phyloP scores from a whole-genome alignment of 2,113 vertebrate genomes.

The Rhinolophus sinicus region DNA sequence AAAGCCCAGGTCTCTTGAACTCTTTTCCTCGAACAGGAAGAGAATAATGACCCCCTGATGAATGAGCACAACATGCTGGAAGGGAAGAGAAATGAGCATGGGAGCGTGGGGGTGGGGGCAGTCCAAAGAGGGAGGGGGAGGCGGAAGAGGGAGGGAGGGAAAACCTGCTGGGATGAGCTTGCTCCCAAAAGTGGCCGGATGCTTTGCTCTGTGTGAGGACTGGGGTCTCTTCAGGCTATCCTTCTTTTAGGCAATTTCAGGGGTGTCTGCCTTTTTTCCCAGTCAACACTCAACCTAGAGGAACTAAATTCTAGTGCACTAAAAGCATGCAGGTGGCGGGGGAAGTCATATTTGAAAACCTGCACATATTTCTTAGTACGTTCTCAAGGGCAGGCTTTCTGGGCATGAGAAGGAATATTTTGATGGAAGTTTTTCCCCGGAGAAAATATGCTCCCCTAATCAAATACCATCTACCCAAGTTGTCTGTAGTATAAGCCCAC shows the following conservation, averaged over 20 bases:
- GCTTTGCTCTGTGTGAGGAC: neutral
- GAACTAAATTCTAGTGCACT: neutral
- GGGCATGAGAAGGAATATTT: neutral
- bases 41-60: neutral
- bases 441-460: neutral
- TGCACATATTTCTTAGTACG: neutral
- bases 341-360: neutral
- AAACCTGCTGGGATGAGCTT: neutral
- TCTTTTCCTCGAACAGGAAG: constrained; percentile 42
- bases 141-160: neutral
- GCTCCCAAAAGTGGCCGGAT: neutral
- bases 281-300: neutral
- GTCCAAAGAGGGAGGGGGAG: accelerated
- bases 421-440: neutral
- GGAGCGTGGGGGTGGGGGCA: accelerated
- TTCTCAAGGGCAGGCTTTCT: neutral
- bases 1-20: constrained; percentile 56
- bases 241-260: neutral
- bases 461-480: neutral
- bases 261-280: neutral
- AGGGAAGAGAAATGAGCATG: neutral
- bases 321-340: neutral
- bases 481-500: neutral
- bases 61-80: neutral
- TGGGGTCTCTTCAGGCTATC: neutral